phyloP scores from a whole-genome alignment of 2,797 vertebrate genomes.

The Carcharodon carcharias region DNA sequence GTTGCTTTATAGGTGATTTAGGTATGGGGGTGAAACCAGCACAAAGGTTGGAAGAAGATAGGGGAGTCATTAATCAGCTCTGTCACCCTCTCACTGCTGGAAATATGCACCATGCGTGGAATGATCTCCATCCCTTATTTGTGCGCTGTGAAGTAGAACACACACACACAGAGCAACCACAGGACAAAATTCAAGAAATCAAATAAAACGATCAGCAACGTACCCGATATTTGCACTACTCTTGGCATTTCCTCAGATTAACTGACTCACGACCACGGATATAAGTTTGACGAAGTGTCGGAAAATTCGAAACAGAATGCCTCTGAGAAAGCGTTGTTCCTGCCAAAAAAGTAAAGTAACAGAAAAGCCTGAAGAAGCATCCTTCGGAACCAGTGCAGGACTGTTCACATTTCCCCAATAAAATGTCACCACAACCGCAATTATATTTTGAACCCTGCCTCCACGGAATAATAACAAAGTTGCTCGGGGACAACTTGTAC shows the following conservation, averaged over 20 bases:
- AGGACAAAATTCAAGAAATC: neutral
- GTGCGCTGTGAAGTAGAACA: neutral
- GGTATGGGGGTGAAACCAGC: neutral
- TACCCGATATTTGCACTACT: constrained; percentile 15
- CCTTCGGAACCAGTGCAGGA: neutral
- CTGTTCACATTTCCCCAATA: constrained; percentile 13
- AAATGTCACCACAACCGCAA: neutral
- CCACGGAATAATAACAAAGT: neutral
- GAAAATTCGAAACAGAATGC: constrained; percentile 21
- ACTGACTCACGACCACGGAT: neutral
- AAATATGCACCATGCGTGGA: neutral
- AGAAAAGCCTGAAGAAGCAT: neutral
- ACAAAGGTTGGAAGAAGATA: neutral
- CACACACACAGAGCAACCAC: neutral
- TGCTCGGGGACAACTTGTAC: constrained; percentile 24
- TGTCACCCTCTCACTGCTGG: neutral
- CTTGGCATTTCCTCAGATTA: neutral
- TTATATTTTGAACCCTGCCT: neutral
- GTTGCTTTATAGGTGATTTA: neutral
- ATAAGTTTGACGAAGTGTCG: constrained; percentile 12
- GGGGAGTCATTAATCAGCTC: neutral
- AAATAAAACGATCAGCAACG: neutral
- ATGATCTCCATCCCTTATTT: neutral
- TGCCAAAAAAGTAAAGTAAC: constrained; percentile 29
- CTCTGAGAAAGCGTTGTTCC: neutral